A percentile compares a stretch with the other conserved stretches of the same genome.
phyloP scores from a whole-genome alignment of 2,113 vertebrate genomes.

The Phocoena sinus region DNA sequence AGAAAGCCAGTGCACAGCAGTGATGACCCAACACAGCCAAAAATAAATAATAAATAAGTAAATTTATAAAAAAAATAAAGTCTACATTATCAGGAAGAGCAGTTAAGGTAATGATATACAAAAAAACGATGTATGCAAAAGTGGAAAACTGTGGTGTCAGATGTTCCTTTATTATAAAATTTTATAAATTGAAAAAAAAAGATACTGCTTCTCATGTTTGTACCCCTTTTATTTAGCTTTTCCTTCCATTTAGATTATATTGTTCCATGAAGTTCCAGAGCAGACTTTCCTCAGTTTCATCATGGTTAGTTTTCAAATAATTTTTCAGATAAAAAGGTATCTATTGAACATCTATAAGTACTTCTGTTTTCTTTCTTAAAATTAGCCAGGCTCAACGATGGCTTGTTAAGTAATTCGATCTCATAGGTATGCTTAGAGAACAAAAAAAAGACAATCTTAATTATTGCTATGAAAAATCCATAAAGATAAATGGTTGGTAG shows the following conservation, averaged over 20 bases:
- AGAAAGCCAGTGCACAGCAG: too few species aligned
- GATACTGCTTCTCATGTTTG: not conserved
- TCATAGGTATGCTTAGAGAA: not conserved
- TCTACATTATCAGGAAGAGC: too few species aligned
- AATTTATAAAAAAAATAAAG: too few species aligned
- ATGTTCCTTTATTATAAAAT: too few species aligned
- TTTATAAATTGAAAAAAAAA: not conserved
- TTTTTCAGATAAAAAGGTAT: not conserved
- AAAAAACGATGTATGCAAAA: too few species aligned
- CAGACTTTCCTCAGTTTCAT: not conserved
- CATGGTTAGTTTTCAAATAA: not conserved
- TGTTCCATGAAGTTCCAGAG: not conserved
- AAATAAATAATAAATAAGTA: too few species aligned
- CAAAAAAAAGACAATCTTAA: not conserved
- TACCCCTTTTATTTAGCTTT: not conserved
- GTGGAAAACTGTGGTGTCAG: too few species aligned
- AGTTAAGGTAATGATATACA: too few species aligned
- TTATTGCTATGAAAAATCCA: conserved; percentile 33
- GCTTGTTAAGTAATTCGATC: not conserved
- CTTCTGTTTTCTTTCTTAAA: not conserved
- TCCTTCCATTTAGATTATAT: not conserved
- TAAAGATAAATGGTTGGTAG: not conserved
- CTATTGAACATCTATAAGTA: not conserved
- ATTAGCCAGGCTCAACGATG: not conserved
- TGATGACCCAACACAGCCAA: too few species aligned